Evolutionary conservation across 2,888 invertebrate species (phyloP), one percentile per base, ranked within the genome.

Genomic region (Noctua pronuba): DNA sequence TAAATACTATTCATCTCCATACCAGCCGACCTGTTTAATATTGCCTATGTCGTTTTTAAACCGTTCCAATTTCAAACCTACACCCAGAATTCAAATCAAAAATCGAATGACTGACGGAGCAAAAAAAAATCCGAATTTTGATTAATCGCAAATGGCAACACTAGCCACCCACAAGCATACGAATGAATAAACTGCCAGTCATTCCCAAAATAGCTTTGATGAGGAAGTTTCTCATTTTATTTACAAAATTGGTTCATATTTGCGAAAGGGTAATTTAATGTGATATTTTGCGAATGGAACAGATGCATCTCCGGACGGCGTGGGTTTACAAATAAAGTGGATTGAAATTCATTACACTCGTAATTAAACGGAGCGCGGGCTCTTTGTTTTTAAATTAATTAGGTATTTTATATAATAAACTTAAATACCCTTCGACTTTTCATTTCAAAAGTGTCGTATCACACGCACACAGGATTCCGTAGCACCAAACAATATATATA

Each of bases 241-340:
- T 80, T 2, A 7, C 13, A 21, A n/a, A 58, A 41, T n/a, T 38
- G 31, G 35, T 35, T 10, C 24, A 55, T 16, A n/a, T 41, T 41
- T 38, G n/a, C 38, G 1, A 52, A 44, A 18, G 31, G 13, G 24
- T n/a, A 8, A 52, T 24, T 82, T 11, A 64, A n/a, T 58, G 44
- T 52, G 0, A 52, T 38, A 44, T 69, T 66, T 52, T 21, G 4
- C 13, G 1, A 10, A 31, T n/a, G 58, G 11, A 70, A 70, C 84
- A 83, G 80, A 66, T 83, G 70, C 44, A 62, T 46, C 2, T 2
- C 24, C 35, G 82, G 67, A 62, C 38, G 11, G 5, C n/a, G 58
- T 83, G 69, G 83, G 79, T 64, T 28, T 28, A 49, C 49, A 8
- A 38, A 80, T 60, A 52, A n/a, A 70, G 31, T 18, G 44, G 60